Conservation (phyloP, 2,113 vertebrate genomes). For the Ctenomys sociabilis region DNA sequence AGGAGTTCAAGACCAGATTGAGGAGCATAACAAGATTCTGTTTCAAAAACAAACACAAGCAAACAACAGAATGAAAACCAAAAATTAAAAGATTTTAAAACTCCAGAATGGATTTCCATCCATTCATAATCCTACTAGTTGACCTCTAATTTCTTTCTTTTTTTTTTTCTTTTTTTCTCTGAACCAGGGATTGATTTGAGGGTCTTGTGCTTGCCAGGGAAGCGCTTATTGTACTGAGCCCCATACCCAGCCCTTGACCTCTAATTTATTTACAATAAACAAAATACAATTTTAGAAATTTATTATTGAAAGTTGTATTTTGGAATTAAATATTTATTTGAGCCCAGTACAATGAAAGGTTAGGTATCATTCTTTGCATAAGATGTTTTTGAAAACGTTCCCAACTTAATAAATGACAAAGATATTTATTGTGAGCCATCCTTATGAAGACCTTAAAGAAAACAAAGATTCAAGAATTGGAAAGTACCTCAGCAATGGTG, state of each 20-base stretch:
- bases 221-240: no score
- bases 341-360: not conserved
- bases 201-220: no score
- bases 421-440: not conserved
- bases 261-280: not conserved
- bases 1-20: not conserved
- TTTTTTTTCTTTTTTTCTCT: no score
- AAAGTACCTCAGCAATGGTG: not conserved
- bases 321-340: not conserved
- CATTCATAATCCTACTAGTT: not conserved
- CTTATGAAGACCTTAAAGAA: constrained; percentile 21
- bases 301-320: not conserved
- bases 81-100: not conserved
- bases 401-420: not conserved
- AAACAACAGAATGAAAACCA: not conserved
- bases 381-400: not conserved
- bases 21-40: not conserved
- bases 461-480: not conserved
- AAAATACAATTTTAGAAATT: not conserved
- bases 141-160: not conserved
- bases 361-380: not conserved
- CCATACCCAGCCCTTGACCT: no score
- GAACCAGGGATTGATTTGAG: no score
- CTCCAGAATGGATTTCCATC: not conserved
- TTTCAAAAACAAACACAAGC: not conserved